Base-by-base conservation (phyloP, 1,140 invertebrate species). In the Colletes gigas region DNA sequence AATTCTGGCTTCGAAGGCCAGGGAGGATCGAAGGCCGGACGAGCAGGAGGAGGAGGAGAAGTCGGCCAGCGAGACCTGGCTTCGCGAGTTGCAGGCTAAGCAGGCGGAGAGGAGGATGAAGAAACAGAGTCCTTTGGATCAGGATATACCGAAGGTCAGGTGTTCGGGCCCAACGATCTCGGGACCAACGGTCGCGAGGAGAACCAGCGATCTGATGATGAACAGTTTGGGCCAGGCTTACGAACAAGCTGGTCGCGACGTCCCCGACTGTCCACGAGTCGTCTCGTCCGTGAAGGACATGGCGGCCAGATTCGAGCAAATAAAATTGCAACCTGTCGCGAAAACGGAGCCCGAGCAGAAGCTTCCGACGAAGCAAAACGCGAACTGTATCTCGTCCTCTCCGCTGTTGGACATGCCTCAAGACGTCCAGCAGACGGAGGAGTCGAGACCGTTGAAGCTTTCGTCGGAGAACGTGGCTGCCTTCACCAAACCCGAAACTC, bases 261-360 rank as follows among this genome's bases (percentile, higher is more conserved):
- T 93, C 17, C 82, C 88, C 0, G 93, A 94, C 68, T 93, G 90
- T 72, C 78, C 92, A 0, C 89, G 89, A 70, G 84, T 88, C 9
- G 83, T 90, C 73, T 94, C 91, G 88, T 96, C 93, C 59, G 97
- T 97, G 0, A 96, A 95, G 92, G 97, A 97, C 90, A 95, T 98
- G 88, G 96, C 97, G 4, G 96, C 97, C 1, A 95, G 95, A 89
- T 98, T 98, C 92, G 97, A 98, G 93, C 96, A 95, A 88, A 95
- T 94, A 62, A 93, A 94, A 76, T 68, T 93, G 47, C 89, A 89
- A 55, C 87, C 83, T 6, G 65, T 44, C 0, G 8, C 83, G 6
- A 89, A 88, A 54, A 55, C 68, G 0, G 90, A 90, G 9, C 1
- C 81, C 6, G 89, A 91, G 17, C 52, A 81, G 44, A 89, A 90